Base-by-base conservation (phyloP, 2,888 invertebrate genomes). In the Sarcophaga caerulescens region DNA sequence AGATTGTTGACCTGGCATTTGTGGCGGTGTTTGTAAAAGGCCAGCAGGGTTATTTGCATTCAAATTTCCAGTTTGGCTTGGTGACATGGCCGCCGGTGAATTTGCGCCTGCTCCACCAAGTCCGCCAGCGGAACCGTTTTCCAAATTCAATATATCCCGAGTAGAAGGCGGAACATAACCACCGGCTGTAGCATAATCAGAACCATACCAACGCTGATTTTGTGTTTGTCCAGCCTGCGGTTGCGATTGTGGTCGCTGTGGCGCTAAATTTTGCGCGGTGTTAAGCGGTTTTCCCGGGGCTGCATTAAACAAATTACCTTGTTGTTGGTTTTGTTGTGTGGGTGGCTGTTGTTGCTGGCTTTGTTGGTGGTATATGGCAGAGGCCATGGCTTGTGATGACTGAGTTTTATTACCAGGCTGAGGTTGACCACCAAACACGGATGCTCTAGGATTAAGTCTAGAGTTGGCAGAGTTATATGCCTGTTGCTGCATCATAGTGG, bases 391-490 rank as follows among this genome's bases (percentile, higher is more conserved):
- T 77, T 89, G 89, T 35, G 88, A 87, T 45, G 87, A 87, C 74
- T 84, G 88, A n/a, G 88, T 66, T 85, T 81, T 89, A 75, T 86
- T 85, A 4, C 85, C 83, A 25, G 80, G 76, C 25, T 88, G 88
- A 77, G 89, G 89, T 76, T 89, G 88, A 75, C 85, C 87, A 81
- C 84, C 81, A 71, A 97, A 97, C 90, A 96, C 96, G 0, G 97
- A 96, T 5, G 97, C 97, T 89, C 97, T 95, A 0, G 97, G 96
- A 93, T 97, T 97, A 62, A 97, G 94, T 65, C 85, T 81, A 69
- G 90, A 88, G 35, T 89, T 88, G 71, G 68, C 78, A 88, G 89
- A 69, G 87, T 88, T 88, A 88, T 90, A 73, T 74, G 89, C 79
- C 68, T 84, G 85, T 62, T 69, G 86, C 62, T 77, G 81, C 73